Evolutionary conservation across 2,113 vertebrate species (phyloP).

Genomic region (Meriones unguiculatus): DNA sequence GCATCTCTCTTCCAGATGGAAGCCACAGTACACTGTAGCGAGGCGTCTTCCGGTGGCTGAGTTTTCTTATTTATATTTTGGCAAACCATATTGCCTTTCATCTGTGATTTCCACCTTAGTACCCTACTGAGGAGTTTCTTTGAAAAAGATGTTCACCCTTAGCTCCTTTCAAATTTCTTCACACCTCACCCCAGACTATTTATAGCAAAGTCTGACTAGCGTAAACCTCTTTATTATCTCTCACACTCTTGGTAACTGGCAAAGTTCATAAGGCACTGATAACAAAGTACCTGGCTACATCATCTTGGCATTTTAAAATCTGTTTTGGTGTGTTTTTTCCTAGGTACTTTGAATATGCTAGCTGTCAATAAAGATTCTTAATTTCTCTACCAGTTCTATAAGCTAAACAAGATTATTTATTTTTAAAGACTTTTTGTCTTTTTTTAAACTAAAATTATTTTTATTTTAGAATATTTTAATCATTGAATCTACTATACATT

Average conservation of each 20-base stretch:
- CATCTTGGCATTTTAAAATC: slow-evolving; percentile 28
- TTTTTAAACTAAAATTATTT: too few species aligned
- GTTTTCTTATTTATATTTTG: slow-evolving; percentile 79
- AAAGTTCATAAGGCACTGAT: background rate
- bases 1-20: slow-evolving; percentile 67
- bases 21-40: slow-evolving; percentile 58
- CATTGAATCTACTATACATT: too few species aligned
- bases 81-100: slow-evolving; percentile 67
- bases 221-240: background rate
- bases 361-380: background rate
- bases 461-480: too few species aligned
- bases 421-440: background rate
- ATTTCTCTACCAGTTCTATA: background rate
- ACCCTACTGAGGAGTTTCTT: slow-evolving; percentile 30
- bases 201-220: background rate
- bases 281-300: background rate
- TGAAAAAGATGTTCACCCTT: slow-evolving; percentile 15
- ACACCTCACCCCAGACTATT: background rate
- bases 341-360: background rate
- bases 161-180: slow-evolving; percentile 33
- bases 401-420: background rate
- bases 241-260: background rate
- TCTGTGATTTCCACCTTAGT: slow-evolving; percentile 63
- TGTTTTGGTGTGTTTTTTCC: background rate
- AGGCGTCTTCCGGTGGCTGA: slow-evolving; percentile 55